Base-by-base conservation (phyloP, 2,888 invertebrate species). In the Trimorus sp. region DNA sequence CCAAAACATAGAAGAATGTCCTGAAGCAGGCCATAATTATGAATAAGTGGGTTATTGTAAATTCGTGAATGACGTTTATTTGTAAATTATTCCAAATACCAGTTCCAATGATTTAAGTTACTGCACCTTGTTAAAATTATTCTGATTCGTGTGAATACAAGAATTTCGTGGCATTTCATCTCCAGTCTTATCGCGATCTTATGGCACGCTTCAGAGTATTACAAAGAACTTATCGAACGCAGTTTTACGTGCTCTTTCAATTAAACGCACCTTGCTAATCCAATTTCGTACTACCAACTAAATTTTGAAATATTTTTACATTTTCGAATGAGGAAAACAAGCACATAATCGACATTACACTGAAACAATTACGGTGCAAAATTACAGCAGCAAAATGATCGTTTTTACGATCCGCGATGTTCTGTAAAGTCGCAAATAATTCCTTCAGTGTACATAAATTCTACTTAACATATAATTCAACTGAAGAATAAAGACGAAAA, bases 171-270 rank as follows among this genome's bases (percentile, higher is more conserved):
- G 26, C 26, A 26, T 26, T 56, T 37, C 36, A 26, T 8, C 12
- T 70, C 60, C 42, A 65, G 54, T 76, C 54, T 75, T 75, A 68
- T 16, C 36, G 58, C 45, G 60, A 48, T 15, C 26, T 66, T 75
- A 75, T 76, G 75, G 75, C 68, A 76, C 68, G 68, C 75, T 76
- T 76, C 75, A 76, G 75, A 76, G 75, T 76, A 76, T 76, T 58
- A 65, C 37, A 48, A 53, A 75, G 48, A 73, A 12, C 65, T 58
- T 48, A 58, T 51, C n/a, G 12, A 36, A 48, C 53, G 45, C 16
- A 51, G 37, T 26, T 54, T 56, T 37, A 15, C 62, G 59, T 69
- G 69, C 66, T 53, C 53, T 60, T 69, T 77, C 37, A 77, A 77
- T 56, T 56, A 54, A 48, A 54, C 15, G 49, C 49, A 65, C 37